A percentile compares a stretch with the other conserved stretches of the same genome.
phyloP scores from a whole-genome alignment of 2,888 invertebrate genomes.

The Eurois occulta region DNA sequence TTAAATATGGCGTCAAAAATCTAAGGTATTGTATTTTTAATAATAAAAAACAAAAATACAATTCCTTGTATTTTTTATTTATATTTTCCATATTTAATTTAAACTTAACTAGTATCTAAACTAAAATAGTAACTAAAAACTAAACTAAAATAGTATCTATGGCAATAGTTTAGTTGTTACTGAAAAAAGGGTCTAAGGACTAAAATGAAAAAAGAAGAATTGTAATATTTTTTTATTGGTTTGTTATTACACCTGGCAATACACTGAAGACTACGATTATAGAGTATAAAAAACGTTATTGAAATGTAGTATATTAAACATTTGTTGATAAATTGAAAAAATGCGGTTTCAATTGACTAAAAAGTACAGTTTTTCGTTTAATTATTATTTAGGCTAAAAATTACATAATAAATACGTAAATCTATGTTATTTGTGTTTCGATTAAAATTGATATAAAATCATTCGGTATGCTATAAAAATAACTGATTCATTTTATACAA shows the following conservation, averaged over 20 bases:
- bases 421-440: conserved; percentile 51
- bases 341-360: conserved; percentile 47
- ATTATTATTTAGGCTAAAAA: conserved; percentile 46
- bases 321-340: conserved; percentile 50
- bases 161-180: neutral
- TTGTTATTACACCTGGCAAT: conserved; percentile 63
- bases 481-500: conserved; percentile 15
- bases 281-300: conserved; percentile 62
- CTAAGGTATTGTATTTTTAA: too few relatives aligned
- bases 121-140: too few relatives aligned
- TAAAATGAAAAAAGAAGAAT: conserved; percentile 45
- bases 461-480: conserved; percentile 9
- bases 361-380: conserved; percentile 48
- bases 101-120: too few relatives aligned
- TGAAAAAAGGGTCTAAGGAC: neutral
- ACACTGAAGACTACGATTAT: conserved; percentile 64
- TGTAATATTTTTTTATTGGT: conserved; percentile 65
- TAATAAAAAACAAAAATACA: too few relatives aligned
- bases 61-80: too few relatives aligned
- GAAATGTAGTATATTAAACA: conserved; percentile 55
- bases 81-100: too few relatives aligned
- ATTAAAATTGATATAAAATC: conserved; percentile 15
- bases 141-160: too few relatives aligned
- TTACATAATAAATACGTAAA: conserved; percentile 59
- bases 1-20: neutral